These are phyloP conservation scores for Lagenorhynchus albirostris DNA, from an alignment of 2,113 vertebrate species.

Conservation along the genomic window DNA sequence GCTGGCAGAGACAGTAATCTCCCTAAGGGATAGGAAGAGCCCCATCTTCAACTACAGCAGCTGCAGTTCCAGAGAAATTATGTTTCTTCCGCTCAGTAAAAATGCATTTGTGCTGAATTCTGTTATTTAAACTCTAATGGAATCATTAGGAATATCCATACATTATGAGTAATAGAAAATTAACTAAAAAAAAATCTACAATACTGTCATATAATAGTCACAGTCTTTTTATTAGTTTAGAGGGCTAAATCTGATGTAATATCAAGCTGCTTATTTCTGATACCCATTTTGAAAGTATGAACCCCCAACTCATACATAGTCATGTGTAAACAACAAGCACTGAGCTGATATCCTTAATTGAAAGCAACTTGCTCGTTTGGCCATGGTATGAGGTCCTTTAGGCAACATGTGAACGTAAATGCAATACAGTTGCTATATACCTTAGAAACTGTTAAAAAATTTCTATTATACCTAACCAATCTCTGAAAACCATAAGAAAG, in stretches of 20 bases:
- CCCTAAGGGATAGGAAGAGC: conserved; percentile 86
- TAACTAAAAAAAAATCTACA: conserved; percentile 74
- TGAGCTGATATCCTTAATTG: conserved; percentile 72
- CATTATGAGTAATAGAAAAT: conserved; percentile 76
- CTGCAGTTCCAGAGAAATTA: conserved; percentile 85
- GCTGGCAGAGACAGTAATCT: conserved; percentile 86
- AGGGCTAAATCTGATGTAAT: conserved; percentile 54
- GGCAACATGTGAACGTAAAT: conserved; percentile 75
- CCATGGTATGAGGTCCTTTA: conserved; percentile 65
- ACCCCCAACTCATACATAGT: conserved; percentile 74
- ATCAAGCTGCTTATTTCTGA: conserved; percentile 63
- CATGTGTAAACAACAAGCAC: conserved; percentile 63
- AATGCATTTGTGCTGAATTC: conserved; percentile 83
- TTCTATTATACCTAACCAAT: conserved; percentile 38
- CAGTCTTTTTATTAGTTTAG: conserved; percentile 71
- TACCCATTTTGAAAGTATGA: conserved; percentile 58
- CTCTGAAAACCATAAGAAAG: conserved; percentile 4
- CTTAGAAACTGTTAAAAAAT: conserved; percentile 64
- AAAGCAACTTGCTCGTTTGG: conserved; percentile 74
- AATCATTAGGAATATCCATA: conserved; percentile 80
- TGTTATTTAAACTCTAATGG: conserved; percentile 84
- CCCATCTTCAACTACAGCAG: conserved; percentile 86
- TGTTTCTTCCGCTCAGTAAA: conserved; percentile 80
- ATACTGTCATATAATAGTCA: conserved; percentile 57
- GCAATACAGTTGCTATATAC: conserved; percentile 57